Base-by-base conservation (phyloP, 2,113 vertebrate genomes). In the Ochotona curzoniae region DNA sequence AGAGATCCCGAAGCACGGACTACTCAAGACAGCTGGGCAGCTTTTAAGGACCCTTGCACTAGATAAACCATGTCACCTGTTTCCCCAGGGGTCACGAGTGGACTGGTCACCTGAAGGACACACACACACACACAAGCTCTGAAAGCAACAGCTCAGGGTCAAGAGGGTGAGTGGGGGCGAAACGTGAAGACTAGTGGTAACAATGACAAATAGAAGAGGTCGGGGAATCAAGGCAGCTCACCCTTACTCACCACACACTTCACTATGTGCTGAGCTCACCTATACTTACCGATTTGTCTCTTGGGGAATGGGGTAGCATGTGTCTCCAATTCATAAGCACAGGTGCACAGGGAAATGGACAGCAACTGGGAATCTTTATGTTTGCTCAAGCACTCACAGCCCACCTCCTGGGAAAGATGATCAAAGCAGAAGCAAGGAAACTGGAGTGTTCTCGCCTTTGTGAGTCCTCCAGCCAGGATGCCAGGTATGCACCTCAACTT, bases 161-260 rank as follows among this genome's bases (percentile, higher is more conserved):
- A 13, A 80, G 74, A 67, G 49, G 2, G 47, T 13, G 28, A 32
- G 26, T 0, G 0, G 30, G 32, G 9, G 47, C 78, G 35, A 74
- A 32, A 70, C 1, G 0, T 2, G 0, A 1, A 7, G 11, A 5
- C 14, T 3, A 61, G 32, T 21, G 49, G 66, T 8, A 30, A 30
- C n/a, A 7, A 1, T 47, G 21, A 25, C 69, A 66, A 82, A 82
- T 47, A 47, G 28, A 71, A 32, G 25, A 4, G 54, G 21, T 26
- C 32, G 18, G 47, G 69, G 17, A 51, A 66, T 5, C 30, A 8
- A 1, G 79, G 73, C 38, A 12, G 30, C 35, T 30, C 49, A 47
- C 5, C 0, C 25, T 21, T 26, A 67, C 20, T 32, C 26, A 63
- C 11, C 18, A 38, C 28, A 69, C 30, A 35, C 23, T 51, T 51